Base-by-base conservation (phyloP, 1,140 invertebrate species). In the Antheraea mylitta region DNA sequence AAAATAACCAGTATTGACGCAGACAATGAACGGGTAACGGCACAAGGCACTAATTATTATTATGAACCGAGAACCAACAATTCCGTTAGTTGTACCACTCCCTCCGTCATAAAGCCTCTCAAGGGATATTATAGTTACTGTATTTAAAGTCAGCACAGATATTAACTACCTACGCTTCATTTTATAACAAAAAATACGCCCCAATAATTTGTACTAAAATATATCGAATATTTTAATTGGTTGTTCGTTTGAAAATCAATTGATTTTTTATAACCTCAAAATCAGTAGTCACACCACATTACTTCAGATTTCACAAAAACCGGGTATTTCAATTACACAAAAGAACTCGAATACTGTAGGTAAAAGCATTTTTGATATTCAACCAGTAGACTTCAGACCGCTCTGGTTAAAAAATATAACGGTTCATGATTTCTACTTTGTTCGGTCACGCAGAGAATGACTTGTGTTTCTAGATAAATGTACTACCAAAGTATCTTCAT, bases 1-100 rank as follows among this genome's bases (percentile, higher is more conserved):
- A 79, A 81, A 81, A 84, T 80, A 84, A 85, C 77, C 77, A 75
- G 76, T 84, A 86, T 82, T 76, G 85, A 81, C 77, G 80, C 82
- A 79, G 83, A 91, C 89, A 90, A 91, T 89, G 89, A 72, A 78
- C 68, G 74, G 72, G 81, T 91, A 91, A 91, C 89, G 87, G 87
- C 79, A 87, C 82, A 71, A 80, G 81, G 76, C 75, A 85, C 87
- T 90, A 91, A 91, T 91, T 53, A 53, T 53, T 53, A 53, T 53
- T 90, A 83, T 85, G 85, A 86, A 86, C 83, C 74, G 82, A 80
- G 80, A 76, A 81, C 75, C 76, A 74, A 77, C 76, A 83, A 83
- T 90, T 84, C 85, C 86, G 84, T 82, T 85, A 86, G 70, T 77
- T 53, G 45, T 53, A 53, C 11, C 45, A 53, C 45, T 53, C 45